A percentile compares a stretch with the other conserved stretches of the same genome.
Conservation (phyloP, 2,113 vertebrate species). For the Tenebrosternarchus preto region DNA sequence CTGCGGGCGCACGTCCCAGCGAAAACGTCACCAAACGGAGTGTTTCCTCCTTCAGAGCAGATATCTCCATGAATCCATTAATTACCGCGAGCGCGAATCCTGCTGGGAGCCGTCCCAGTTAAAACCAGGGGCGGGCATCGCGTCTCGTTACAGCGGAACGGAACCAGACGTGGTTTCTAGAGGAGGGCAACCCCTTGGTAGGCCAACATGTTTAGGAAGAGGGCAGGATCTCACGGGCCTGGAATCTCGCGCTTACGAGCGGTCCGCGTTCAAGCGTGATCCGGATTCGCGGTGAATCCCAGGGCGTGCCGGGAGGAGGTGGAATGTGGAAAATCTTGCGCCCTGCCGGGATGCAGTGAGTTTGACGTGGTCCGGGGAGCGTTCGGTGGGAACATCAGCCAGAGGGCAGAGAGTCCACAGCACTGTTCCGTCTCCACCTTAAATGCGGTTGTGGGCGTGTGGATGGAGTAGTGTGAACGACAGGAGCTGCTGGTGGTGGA, state of each 20-base stretch:
- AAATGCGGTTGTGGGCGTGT: not conserved
- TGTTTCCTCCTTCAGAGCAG: not conserved
- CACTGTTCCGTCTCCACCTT: slow-evolving; percentile 5
- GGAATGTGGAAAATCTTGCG: not conserved
- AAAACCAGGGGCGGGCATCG: not conserved
- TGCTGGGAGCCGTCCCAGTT: not conserved
- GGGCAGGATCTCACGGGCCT: no score
- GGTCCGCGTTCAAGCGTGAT: not conserved
- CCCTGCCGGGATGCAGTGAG: not conserved
- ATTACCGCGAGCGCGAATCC: not conserved
- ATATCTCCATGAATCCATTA: not conserved
- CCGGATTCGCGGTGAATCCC: no score
- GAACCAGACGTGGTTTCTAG: slow-evolving; percentile 1
- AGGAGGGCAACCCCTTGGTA: not conserved
- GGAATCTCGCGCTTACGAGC: no score
- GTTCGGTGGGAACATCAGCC: not conserved
- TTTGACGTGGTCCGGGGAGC: not conserved
- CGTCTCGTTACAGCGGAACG: not conserved
- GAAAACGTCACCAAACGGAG: not conserved
- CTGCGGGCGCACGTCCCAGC: not conserved
- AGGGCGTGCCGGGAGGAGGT: not conserved
- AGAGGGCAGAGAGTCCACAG: not conserved
- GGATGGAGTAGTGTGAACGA: not conserved
- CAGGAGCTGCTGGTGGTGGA: not conserved
- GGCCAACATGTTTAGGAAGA: not conserved